Evolutionary conservation across 1,140 invertebrate genomes (phyloP).

Genomic region (Bombus fervidus): DNA sequence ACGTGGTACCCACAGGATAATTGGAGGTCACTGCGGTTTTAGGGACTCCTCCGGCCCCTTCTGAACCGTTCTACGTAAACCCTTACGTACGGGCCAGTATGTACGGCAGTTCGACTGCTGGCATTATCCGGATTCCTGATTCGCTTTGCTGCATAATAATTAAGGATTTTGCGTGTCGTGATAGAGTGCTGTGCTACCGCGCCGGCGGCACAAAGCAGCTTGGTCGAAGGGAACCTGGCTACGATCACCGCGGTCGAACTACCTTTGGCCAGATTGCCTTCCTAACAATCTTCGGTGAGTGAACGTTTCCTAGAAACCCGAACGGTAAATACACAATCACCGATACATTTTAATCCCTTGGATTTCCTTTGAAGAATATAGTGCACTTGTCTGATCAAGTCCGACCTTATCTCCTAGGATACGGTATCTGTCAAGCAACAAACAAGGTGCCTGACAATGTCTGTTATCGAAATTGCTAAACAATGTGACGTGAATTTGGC

Average conservation of each 20-base stretch:
- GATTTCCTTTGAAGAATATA: background rate
- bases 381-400: background rate
- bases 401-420: background rate
- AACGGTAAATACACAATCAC: background rate
- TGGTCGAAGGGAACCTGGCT: background rate
- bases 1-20: constrained; percentile 74
- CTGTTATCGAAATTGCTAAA: background rate
- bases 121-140: constrained; percentile 67
- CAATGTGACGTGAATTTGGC: no score
- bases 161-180: constrained; percentile 56
- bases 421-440: background rate
- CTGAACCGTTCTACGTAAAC: constrained; percentile 47
- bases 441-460: background rate
- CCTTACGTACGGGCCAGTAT: constrained; percentile 56
- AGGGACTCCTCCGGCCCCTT: constrained; percentile 63
- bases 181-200: constrained; percentile 27
- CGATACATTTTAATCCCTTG: background rate
- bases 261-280: background rate
- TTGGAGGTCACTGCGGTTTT: constrained; percentile 74
- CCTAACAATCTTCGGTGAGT: background rate
- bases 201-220: background rate
- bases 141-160: constrained; percentile 65
- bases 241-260: background rate
- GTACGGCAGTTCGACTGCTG: constrained; percentile 57
- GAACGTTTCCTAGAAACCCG: background rate